phyloP scores from a whole-genome alignment of 2,113 vertebrate species.

The Sterrhoptilus dennistouni region DNA sequence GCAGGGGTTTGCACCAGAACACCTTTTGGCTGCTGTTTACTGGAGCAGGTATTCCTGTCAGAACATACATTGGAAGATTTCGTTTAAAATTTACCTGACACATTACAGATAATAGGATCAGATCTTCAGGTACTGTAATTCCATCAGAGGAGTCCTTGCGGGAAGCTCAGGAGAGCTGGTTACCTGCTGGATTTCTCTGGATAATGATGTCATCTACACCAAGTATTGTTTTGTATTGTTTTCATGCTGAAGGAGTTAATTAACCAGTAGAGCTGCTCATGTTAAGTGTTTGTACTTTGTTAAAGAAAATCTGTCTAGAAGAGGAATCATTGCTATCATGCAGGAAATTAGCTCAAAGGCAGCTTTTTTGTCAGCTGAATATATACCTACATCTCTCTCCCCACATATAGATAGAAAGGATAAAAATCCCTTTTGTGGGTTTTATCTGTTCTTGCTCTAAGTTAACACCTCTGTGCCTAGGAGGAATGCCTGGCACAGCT shows the following conservation, averaged over 20 bases:
- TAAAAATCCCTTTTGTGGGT: not conserved
- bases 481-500: not conserved
- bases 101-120: not conserved
- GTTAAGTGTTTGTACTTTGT: not conserved
- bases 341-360: not conserved
- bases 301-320: not conserved
- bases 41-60: not conserved
- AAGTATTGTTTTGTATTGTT: not conserved
- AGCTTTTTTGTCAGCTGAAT: not conserved
- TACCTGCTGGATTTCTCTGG: not conserved
- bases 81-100: not conserved
- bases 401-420: not conserved
- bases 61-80: not conserved
- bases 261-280: not conserved
- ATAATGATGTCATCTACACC: not conserved
- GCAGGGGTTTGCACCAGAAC: accelerated
- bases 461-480: not conserved
- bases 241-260: not conserved
- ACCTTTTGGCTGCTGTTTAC: not conserved
- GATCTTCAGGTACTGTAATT: not conserved
- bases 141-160: not conserved
- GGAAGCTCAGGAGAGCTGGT: not conserved
- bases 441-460: not conserved
- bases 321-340: not conserved
- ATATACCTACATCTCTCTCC: not conserved